Evolutionary conservation across 2,113 vertebrate genomes (phyloP).

Genomic region (Brachypteracias leptosomus): DNA sequence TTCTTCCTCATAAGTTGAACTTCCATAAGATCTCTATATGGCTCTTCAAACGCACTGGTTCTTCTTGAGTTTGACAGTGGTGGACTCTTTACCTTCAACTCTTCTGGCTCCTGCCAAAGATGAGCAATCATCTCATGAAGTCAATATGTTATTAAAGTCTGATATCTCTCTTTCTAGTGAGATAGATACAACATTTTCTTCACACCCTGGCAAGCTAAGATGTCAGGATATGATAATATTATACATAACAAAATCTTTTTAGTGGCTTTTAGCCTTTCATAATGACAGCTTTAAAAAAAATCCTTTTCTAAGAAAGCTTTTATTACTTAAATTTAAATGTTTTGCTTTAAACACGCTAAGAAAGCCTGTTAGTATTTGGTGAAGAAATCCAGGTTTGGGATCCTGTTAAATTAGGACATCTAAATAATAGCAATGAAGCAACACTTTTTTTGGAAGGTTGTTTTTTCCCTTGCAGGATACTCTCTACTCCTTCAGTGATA

Average conservation of each 20-base stretch:
- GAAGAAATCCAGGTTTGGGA: not conserved
- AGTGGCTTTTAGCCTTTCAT: not conserved
- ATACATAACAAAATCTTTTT: not conserved
- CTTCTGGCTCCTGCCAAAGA: not conserved
- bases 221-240: not conserved
- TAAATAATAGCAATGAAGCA: not conserved
- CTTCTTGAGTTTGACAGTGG: not conserved
- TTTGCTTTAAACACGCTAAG: no score
- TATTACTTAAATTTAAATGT: not conserved
- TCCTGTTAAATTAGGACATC: not conserved
- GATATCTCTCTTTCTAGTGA: not conserved
- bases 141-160: not conserved
- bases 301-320: not conserved
- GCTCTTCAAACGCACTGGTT: not conserved
- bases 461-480: not conserved
- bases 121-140: not conserved
- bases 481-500: not conserved
- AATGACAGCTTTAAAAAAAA: not conserved
- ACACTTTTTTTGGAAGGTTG: not conserved
- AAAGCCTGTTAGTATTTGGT: not conserved
- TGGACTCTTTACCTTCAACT: not conserved
- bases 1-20: not conserved
- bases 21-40: not conserved
- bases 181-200: not conserved
- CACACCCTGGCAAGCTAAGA: not conserved